Evolutionary conservation across 1,140 invertebrate species (phyloP).

Genomic region (Ephestia elutella): DNA sequence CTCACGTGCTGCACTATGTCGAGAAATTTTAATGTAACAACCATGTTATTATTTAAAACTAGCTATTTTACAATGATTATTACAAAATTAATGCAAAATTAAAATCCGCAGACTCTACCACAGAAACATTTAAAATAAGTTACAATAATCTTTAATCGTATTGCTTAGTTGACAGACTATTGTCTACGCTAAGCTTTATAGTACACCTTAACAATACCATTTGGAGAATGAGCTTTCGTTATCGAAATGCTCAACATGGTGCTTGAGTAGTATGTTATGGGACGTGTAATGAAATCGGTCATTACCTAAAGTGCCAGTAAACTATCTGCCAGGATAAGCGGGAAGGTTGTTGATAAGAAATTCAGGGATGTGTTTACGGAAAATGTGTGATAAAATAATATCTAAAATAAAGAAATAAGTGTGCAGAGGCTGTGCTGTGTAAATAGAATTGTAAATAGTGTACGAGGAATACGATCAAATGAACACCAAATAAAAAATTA

Average conservation of each 20-base stretch:
- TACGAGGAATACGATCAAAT: too few relatives aligned
- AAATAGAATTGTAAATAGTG: too few relatives aligned
- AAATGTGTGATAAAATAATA: not conserved
- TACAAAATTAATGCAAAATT: too few relatives aligned
- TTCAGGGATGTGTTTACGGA: not conserved
- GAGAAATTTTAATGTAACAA: too few relatives aligned
- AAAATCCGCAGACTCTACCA: too few relatives aligned
- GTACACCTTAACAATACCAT: constrained; percentile 26
- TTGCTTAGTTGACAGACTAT: not conserved
- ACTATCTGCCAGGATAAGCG: constrained; percentile 16
- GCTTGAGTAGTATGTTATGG: constrained; percentile 18
- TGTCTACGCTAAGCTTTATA: not conserved
- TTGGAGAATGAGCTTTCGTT: constrained; percentile 36
- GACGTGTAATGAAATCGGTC: constrained; percentile 57
- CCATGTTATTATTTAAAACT: too few relatives aligned
- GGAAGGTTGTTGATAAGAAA: not conserved
- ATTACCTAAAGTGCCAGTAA: constrained; percentile 56
- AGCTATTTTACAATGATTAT: too few relatives aligned
- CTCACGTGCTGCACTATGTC: too few relatives aligned
- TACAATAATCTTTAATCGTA: not conserved
- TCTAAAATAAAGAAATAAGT: too few relatives aligned
- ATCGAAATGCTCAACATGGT: constrained; percentile 18
- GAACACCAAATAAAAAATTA: too few relatives aligned
- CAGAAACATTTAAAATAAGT: too few relatives aligned
- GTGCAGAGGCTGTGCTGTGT: too few relatives aligned